Percentiles rank a stretch among this genome's conserved stretches.
Conservation (phyloP, 1,140 invertebrate genomes). For the Orius insidiosus region DNA sequence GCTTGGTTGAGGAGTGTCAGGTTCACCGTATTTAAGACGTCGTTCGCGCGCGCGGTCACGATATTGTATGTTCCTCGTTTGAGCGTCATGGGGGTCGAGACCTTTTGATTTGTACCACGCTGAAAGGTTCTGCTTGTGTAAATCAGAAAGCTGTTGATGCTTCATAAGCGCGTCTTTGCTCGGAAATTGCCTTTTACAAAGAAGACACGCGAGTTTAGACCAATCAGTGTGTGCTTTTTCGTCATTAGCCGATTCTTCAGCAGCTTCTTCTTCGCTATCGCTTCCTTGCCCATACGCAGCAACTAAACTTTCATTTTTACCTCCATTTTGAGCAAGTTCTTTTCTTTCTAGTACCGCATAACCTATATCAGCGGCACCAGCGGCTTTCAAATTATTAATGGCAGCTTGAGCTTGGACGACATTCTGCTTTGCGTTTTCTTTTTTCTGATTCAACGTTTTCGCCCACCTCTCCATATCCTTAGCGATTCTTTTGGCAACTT, state of each 20-base stretch:
- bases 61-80: constrained; percentile 43
- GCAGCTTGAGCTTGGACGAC: constrained; percentile 33
- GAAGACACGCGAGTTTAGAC: constrained; percentile 76
- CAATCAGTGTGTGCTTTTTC: constrained; percentile 51
- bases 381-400: constrained; percentile 21
- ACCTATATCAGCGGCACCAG: constrained; percentile 72
- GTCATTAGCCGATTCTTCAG: constrained; percentile 23
- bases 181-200: constrained; percentile 90
- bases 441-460: constrained; percentile 91
- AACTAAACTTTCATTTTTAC: constrained; percentile 32
- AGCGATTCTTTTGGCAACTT: constrained; percentile 94
- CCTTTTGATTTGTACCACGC: constrained; percentile 38
- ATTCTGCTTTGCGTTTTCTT: constrained; percentile 60
- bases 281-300: constrained; percentile 59
- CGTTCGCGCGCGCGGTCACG: constrained; percentile 92
- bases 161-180: constrained; percentile 74
- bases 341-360: constrained; percentile 63
- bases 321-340: constrained; percentile 13
- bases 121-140: constrained; percentile 88
- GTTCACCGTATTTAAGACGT: constrained; percentile 81
- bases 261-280: constrained; percentile 40
- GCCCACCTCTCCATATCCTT: constrained; percentile 96
- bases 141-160: constrained; percentile 81
- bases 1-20: constrained; percentile 55
- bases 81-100: constrained; percentile 35